Evolutionary conservation across 1,140 invertebrate species (phyloP).

Genomic region (Temnothorax longispinosus): DNA sequence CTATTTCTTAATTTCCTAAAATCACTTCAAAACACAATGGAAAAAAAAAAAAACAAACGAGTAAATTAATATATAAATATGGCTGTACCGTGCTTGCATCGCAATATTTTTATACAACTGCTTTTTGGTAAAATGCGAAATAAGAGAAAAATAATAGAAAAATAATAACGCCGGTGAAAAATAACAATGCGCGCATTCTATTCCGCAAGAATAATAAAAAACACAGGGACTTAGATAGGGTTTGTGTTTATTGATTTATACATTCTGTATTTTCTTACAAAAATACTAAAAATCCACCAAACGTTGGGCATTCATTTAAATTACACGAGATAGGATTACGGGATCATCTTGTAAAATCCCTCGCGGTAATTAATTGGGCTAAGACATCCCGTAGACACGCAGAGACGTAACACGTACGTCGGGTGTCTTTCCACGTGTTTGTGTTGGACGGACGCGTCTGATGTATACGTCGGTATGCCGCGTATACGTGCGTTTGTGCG

Average conservation of each 20-base stretch:
- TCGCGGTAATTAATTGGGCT: slow-evolving; percentile 16
- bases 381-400: slow-evolving; percentile 6
- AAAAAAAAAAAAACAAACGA: not conserved
- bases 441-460: slow-evolving; percentile 16
- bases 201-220: slow-evolving; percentile 33
- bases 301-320: not conserved
- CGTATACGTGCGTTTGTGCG: not conserved
- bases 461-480: not conserved
- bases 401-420: slow-evolving; percentile 5
- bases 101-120: slow-evolving; percentile 41
- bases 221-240: slow-evolving; percentile 29
- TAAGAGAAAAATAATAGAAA: slow-evolving; percentile 54
- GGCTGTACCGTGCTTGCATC: not conserved
- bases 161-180: slow-evolving; percentile 49
- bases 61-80: not conserved
- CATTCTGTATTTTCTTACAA: slow-evolving; percentile 16
- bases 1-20: not conserved
- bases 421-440: not conserved
- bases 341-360: slow-evolving; percentile 6
- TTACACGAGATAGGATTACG: not conserved
- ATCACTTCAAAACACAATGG: not conserved
- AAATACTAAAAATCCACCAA: slow-evolving; percentile 24
- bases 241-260: slow-evolving; percentile 31
- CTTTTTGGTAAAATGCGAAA: slow-evolving; percentile 48
- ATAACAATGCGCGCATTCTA: slow-evolving; percentile 39